Base-by-base conservation (phyloP, 1,140 invertebrate genomes). In the Conus betulinus region DNA sequence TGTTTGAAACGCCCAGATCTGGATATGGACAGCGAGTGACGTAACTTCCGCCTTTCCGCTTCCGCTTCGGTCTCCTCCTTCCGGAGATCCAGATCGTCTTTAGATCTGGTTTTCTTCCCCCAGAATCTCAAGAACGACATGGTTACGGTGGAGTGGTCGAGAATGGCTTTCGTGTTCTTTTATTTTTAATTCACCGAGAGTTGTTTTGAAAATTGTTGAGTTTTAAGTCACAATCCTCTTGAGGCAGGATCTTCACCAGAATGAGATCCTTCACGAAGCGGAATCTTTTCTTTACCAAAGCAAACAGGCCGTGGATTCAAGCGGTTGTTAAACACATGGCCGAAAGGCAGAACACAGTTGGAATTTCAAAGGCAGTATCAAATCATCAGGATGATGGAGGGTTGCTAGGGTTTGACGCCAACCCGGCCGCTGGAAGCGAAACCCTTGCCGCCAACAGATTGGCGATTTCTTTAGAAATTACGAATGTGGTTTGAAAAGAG, bases 91-190 rank as follows among this genome's bases (percentile, higher is more conserved):
- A 91, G 89, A 10, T 90, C 91, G 13, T 91, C 89, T 84, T 92
- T 93, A 8, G 87, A 87, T 60, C 92, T 92, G n/a, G 87, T 87
- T 84, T 93, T 93, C 85, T 92, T 93, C 10, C 87, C 90, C 90
- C 92, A 93, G 67, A 93, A 93, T 86, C 93, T 93, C 10, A 93
- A 89, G 91, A 93, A 94, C 87, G 93, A 93, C 93, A 93, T 93
- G 20, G 20, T 91, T 52, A 10, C 23, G 11, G 57, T 57, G 20
- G 23, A 51, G 7, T 13, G 57, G 27, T 8, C 27, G 53, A n/a
- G 55, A 25, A 60, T 17, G 15, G 15, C 57, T 60, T 60, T 15
- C 39, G 39, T 39, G 39, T 39, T 13, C n/a, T 23, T 52, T 88
- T 25, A 13, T 25, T 17, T 52, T 39, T 17, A 3, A 15, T 55